Evolutionary conservation across 2,113 vertebrate species (phyloP).

Genomic region (Marmota monax): DNA sequence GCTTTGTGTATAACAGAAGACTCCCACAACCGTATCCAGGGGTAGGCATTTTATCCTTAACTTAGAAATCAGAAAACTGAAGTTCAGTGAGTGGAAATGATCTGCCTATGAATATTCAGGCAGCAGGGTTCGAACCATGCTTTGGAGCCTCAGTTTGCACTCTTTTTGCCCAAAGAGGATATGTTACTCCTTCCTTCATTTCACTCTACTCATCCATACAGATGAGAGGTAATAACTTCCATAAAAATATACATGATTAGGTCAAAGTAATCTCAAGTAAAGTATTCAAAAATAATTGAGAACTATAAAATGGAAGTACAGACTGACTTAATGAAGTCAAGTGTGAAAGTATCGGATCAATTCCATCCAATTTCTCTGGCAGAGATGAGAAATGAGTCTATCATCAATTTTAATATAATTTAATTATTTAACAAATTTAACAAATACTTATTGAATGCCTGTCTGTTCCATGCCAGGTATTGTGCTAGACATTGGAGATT

Average conservation of each 20-base stretch:
- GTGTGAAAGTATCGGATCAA: slow-evolving; percentile 41
- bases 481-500: not conserved
- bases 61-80: slow-evolving; percentile 48
- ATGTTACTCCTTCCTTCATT: not conserved
- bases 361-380: slow-evolving; percentile 47
- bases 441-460: slow-evolving; percentile 48
- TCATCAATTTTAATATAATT: slow-evolving; percentile 70
- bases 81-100: not conserved
- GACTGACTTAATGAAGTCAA: not conserved
- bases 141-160: not conserved
- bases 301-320: slow-evolving; percentile 46
- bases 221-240: slow-evolving; percentile 23
- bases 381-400: slow-evolving; percentile 46
- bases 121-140: not conserved
- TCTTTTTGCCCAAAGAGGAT: not conserved
- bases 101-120: not conserved
- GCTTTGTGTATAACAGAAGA: not conserved
- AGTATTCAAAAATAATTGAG: slow-evolving; percentile 64
- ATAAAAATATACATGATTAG: slow-evolving; percentile 50
- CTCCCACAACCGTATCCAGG: not conserved
- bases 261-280: slow-evolving; percentile 59
- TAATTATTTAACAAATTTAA: slow-evolving; percentile 60
- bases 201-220: not conserved
- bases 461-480: not conserved
- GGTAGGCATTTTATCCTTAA: not conserved